Conservation (phyloP, 2,888 invertebrate species). For the Lycophotia porphyrea region DNA sequence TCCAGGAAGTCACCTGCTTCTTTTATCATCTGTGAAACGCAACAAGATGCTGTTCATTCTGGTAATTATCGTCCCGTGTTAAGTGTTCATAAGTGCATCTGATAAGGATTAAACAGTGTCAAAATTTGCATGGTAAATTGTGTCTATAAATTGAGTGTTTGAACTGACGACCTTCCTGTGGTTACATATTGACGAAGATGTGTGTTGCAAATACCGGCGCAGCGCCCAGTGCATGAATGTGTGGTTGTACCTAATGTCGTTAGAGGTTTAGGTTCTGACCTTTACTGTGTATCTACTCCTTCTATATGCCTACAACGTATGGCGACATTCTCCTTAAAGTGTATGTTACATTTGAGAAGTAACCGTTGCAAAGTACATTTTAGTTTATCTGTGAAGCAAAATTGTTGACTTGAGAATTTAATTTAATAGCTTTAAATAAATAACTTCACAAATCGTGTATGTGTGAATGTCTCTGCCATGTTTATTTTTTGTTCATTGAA, state of each 20-base stretch:
- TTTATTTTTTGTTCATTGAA: constrained; percentile 37
- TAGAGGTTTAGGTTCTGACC: constrained; percentile 67
- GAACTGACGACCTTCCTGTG: constrained; percentile 71
- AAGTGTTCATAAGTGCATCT: constrained; percentile 54
- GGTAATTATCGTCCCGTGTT: constrained; percentile 75
- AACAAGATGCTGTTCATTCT: constrained; percentile 80
- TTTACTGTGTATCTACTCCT: constrained; percentile 57
- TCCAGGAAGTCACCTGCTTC: constrained; percentile 87
- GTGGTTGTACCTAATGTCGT: constrained; percentile 68
- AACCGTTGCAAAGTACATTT: background rate
- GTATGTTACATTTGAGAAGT: constrained; percentile 13
- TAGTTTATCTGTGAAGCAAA: background rate
- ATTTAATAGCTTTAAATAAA: background rate
- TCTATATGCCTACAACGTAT: constrained; percentile 40
- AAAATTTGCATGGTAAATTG: constrained; percentile 58
- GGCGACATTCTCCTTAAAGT: constrained; percentile 23
- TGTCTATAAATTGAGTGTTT: constrained; percentile 64
- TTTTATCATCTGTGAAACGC: constrained; percentile 75
- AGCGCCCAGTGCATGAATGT: constrained; percentile 66
- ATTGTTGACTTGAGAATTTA: background rate
- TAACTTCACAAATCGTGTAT: background rate
- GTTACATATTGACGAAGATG: constrained; percentile 72
- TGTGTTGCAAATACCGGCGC: constrained; percentile 72
- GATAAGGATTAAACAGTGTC: constrained; percentile 45
- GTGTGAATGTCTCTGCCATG: constrained; percentile 26